These are phyloP conservation scores for Samia ricini DNA, from an alignment of 1,140 invertebrate genomes.

Conservation along the genomic window DNA sequence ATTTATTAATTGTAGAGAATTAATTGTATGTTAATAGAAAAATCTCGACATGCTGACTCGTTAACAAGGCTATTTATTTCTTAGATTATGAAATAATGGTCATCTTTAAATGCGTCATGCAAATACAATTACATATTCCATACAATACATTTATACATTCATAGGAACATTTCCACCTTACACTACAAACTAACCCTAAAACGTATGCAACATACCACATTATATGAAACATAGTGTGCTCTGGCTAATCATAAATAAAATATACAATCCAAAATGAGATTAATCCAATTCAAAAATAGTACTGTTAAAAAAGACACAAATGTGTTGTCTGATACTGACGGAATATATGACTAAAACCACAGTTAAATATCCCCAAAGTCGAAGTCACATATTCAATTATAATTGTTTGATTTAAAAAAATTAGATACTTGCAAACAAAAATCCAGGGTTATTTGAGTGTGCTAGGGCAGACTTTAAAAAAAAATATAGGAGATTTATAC, in stretches of 20 bases:
- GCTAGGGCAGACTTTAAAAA: too few relatives aligned
- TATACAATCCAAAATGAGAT: background rate
- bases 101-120: conserved; percentile 46
- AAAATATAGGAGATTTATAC: too few relatives aligned
- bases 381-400: too few relatives aligned
- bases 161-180: conserved; percentile 77
- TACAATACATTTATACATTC: conserved; percentile 51
- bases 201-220: background rate
- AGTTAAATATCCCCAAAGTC: too few relatives aligned
- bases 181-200: conserved; percentile 30
- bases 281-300: background rate
- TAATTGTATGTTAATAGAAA: conserved; percentile 70
- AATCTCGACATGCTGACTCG: conserved; percentile 56
- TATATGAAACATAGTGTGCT: background rate
- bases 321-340: too few relatives aligned
- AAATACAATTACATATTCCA: conserved; percentile 18
- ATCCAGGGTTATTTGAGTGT: too few relatives aligned
- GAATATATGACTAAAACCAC: too few relatives aligned
- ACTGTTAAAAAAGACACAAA: background rate
- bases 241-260: background rate
- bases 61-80: conserved; percentile 54
- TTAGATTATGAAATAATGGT: conserved; percentile 56
- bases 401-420: too few relatives aligned
- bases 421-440: too few relatives aligned
- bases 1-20: conserved; percentile 47